Base-by-base conservation (phyloP, 1,140 invertebrate genomes). In the Drosophila lacertosa region DNA sequence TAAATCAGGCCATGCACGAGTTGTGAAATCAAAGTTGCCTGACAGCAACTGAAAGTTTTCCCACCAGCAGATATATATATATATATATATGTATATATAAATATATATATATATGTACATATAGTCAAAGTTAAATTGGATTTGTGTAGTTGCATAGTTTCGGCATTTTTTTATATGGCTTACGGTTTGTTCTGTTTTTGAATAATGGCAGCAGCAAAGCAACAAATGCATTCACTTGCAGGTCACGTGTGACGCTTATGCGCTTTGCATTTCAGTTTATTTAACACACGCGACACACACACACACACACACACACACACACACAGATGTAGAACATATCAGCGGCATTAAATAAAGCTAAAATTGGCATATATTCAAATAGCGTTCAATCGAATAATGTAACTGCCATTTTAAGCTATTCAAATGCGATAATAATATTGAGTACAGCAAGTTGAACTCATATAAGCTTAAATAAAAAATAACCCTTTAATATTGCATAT, bases 1-100 rank as follows among this genome's bases (percentile, higher is more conserved):
- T 74, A 88, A 84, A 88, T 77, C 80, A 81, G 80, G 68, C 63
- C 82, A 81, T 69, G 77, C 77, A 77, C 77, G 82, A 53, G 73
- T 55, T 77, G 59, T 63, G 47, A 51, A 84, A 84, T 84, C 80
- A 84, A 86, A 84, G 73, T 73, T 76, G 67, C 35, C 55, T 58
- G 40, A 51, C 59, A 47, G 60, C 60, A 47, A 63, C 35, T 71
- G 59, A 83, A 86, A 86, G 48, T 81, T 82, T 60, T 24, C 22
- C 37, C 15, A 29, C 58, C 45, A 58, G 32, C 70, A 20, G 20
- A 65, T 33, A 26, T 26, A 16, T 54, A 24, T 11, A n/a, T 15
- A 15, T 13, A 9, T 18, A 20, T 44, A 5, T 24, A 54, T 18
- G 15, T 60, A 51, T 35, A 51, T 15, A 15, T 13, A 9, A n/a